These are phyloP conservation scores for Lacanobia oleracea DNA, from an alignment of 2,888 invertebrate species.

Conservation along the genomic window DNA sequence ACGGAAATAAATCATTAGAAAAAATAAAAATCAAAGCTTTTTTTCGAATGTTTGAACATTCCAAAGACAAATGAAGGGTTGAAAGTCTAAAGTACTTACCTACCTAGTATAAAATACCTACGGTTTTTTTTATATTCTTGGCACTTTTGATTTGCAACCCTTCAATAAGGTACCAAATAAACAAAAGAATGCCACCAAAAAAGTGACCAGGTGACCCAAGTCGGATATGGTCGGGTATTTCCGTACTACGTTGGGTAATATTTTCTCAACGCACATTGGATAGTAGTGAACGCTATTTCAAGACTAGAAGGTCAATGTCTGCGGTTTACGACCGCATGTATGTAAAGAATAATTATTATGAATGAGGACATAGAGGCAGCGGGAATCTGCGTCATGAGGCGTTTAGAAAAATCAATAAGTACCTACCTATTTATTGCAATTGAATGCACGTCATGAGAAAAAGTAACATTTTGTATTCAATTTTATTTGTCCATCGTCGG, in stretches of 20 bases:
- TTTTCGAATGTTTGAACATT: not conserved
- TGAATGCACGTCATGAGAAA: not conserved
- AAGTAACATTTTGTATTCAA: too few species aligned
- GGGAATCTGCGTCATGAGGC: not conserved
- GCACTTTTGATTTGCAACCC: too few species aligned
- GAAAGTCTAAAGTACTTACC: too few species aligned
- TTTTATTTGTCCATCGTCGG: too few species aligned
- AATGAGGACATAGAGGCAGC: slow-evolving; percentile 38
- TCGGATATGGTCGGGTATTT: slow-evolving; percentile 48
- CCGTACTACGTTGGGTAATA: slow-evolving; percentile 35
- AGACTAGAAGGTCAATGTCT: slow-evolving; percentile 86
- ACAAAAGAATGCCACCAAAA: slow-evolving; percentile 7
- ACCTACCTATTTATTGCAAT: too few species aligned
- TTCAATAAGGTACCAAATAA: not conserved
- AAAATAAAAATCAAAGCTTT: not conserved
- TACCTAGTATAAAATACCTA: too few species aligned
- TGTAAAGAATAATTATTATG: slow-evolving; percentile 48
- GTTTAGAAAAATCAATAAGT: not conserved
- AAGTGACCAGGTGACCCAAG: slow-evolving; percentile 49
- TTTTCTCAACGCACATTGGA: slow-evolving; percentile 67
- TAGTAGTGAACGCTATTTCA: slow-evolving; percentile 77
- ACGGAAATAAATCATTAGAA: not conserved
- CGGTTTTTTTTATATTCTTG: too few species aligned
- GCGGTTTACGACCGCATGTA: slow-evolving; percentile 73
- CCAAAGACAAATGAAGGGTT: slow-evolving; percentile 1